These are phyloP conservation scores for Coreius guichenoti DNA, from an alignment of 2,797 vertebrate genomes.

Conservation along the genomic window DNA sequence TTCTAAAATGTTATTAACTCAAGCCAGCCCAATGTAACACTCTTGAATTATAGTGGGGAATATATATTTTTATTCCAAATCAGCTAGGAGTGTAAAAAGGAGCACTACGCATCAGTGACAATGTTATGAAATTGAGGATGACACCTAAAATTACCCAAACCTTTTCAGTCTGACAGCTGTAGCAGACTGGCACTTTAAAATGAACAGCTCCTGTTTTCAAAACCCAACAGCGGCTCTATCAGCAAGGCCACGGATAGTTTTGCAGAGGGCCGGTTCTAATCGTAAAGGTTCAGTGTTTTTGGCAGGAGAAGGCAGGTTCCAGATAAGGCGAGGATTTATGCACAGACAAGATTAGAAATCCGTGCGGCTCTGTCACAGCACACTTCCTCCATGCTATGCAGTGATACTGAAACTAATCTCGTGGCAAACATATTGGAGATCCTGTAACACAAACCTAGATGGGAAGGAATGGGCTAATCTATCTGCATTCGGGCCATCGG, in stretches of 20 bases:
- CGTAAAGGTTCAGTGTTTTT: constrained; percentile 53
- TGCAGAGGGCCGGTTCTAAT: constrained; percentile 29
- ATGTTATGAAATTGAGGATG: constrained; percentile 22
- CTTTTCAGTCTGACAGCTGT: constrained; percentile 30
- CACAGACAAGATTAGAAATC: constrained; percentile 64
- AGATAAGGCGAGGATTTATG: constrained; percentile 64
- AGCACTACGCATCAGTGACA: constrained; percentile 16
- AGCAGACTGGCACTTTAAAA: constrained; percentile 34
- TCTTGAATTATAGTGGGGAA: not conserved
- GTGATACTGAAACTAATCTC: constrained; percentile 63
- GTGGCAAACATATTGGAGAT: constrained; percentile 52
- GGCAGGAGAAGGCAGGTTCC: constrained; percentile 54
- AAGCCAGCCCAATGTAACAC: constrained; percentile 24
- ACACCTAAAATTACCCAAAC: constrained; percentile 41
- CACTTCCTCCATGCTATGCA: constrained; percentile 51
- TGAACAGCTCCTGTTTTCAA: constrained; percentile 41
- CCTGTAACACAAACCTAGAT: constrained; percentile 52
- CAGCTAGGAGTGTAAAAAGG: constrained; percentile 4
- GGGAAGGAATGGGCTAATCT: constrained; percentile 54
- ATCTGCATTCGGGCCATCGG: constrained; percentile 48
- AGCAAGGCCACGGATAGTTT: constrained; percentile 41
- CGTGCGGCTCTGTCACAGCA: constrained; percentile 49
- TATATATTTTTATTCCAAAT: constrained; percentile 30
- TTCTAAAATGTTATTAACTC: constrained; percentile 21
- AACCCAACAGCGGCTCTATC: constrained; percentile 36